phyloP scores from a whole-genome alignment of 2,797 vertebrate species.

The Hozukius guyotensis region DNA sequence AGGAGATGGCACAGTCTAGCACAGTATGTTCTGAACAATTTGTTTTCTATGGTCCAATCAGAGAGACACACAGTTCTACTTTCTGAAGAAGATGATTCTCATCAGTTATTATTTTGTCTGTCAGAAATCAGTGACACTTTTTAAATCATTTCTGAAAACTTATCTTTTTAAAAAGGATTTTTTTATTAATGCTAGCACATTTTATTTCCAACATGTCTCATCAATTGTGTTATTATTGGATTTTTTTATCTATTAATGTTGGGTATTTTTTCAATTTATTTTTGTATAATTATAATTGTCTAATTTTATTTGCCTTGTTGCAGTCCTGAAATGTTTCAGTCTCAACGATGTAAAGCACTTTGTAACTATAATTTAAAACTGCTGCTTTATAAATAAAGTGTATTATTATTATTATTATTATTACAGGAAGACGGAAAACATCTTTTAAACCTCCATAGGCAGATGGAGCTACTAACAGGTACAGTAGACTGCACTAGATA shows the following conservation, averaged over 20 bases:
- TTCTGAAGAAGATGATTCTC: background rate
- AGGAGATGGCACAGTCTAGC: background rate
- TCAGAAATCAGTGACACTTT: background rate
- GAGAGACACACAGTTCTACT: background rate
- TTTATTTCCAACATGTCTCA: no score
- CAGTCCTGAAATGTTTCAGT: background rate
- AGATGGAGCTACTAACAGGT: conserved; percentile 7
- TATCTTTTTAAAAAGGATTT: no score
- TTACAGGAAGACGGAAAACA: background rate
- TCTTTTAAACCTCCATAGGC: background rate
- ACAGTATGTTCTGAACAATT: background rate
- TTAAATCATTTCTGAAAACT: no score
- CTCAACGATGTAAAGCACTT: background rate
- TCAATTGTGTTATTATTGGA: no score
- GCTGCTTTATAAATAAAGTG: background rate
- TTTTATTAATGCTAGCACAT: background rate
- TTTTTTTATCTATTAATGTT: background rate
- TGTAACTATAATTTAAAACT: background rate
- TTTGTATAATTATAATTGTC: background rate
- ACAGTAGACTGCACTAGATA: background rate
- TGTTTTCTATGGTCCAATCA: background rate
- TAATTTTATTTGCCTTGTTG: background rate
- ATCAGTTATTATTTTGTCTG: background rate
- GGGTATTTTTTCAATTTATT: background rate
- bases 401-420: background rate